phyloP scores from a whole-genome alignment of 2,113 vertebrate genomes.

The Laticauda colubrina region DNA sequence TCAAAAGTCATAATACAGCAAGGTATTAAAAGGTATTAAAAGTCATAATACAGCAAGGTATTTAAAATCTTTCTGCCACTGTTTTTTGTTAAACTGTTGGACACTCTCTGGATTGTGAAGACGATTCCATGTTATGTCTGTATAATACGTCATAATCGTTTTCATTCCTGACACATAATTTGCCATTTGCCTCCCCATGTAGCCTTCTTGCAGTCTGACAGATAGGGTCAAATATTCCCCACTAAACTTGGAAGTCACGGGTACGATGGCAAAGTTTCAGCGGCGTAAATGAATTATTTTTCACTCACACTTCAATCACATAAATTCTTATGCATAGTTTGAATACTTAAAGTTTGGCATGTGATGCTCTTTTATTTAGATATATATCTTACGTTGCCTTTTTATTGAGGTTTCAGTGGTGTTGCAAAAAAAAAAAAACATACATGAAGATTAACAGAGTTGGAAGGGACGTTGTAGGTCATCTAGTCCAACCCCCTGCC shows the following conservation, averaged over 20 bases:
- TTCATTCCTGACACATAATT: neutral
- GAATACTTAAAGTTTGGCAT: neutral
- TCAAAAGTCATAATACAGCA: neutral
- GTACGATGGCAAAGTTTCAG: neutral
- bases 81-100: neutral
- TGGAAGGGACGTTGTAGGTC: no score
- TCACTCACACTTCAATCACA: neutral
- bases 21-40: neutral
- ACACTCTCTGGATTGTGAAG: neutral
- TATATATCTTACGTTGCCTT: neutral
- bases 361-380: neutral
- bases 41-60: neutral
- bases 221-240: neutral
- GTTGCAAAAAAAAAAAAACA: neutral
- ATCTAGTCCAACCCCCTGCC: no score
- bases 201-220: neutral
- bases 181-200: neutral
- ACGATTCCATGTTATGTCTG: neutral
- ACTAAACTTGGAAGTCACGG: neutral
- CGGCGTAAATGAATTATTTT: neutral
- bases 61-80: neutral
- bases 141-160: neutral
- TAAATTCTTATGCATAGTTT: neutral
- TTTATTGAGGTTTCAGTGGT: neutral
- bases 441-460: neutral